Evolutionary conservation across 2,113 vertebrate genomes (phyloP), one percentile per base, ranked within the genome.

Genomic region (Pluvialis apricaria): DNA sequence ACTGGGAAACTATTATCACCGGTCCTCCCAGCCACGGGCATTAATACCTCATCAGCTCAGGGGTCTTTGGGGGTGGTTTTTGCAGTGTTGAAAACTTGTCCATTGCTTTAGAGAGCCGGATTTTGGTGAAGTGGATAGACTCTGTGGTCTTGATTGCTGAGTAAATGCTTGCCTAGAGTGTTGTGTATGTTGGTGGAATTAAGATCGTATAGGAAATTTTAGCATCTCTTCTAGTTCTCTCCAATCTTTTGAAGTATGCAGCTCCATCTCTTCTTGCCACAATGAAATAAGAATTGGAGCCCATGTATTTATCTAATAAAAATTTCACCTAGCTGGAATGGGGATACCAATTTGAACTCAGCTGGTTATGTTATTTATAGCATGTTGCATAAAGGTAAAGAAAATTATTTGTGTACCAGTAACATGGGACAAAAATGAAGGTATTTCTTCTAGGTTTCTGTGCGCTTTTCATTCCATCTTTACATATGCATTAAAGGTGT

Each of bases 161-260:
- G 29, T 64, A 36, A 68, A 52, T 1, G 0, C 0, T 3, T 75
- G 38, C 70, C 34, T 61, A 2, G 28, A 25, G 15, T 24, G 29
- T 42, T 84, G 6, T 64, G 9, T 57, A 3, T 44, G 14, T 58
- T 91, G n/a, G 3, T 1, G 1, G 18, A 84, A 36, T 36, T 54
- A 51, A 66, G 20, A 34, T 11, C n/a, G n/a, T 14, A 32, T 31
- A 60, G 26, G 22, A 49, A 72, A 44, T n/a, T 44, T 49, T 44
- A 64, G 32, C 61, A 62, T 82, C 42, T 25, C 42, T 82, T 78
- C 34, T 19, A 45, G 24, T 65, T 64, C 49, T 73, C 16, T 84
- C 42, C 32, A 31, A 0, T 82, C n/a, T 42, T 40, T 25, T 58
- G 61, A 64, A 71, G 14, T 36, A 34, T 28, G 17, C 32, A 69